Conservation (phyloP, 1,140 invertebrate genomes). For the Tetraneura akinire region DNA sequence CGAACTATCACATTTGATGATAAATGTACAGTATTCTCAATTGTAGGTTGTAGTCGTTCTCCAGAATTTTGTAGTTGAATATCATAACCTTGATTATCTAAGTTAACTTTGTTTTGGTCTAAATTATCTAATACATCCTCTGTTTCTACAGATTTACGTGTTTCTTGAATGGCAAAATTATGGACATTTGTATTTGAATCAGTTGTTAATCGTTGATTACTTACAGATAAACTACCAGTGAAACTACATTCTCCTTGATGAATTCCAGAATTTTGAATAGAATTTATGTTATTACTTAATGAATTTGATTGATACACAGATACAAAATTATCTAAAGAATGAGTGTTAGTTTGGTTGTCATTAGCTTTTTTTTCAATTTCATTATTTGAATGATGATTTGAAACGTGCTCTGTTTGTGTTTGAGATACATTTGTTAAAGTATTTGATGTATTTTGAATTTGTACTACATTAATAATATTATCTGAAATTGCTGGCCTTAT, state of each 20-base stretch:
- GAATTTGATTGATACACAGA: constrained; percentile 20
- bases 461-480: constrained; percentile 66
- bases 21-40: constrained; percentile 10
- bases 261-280: neutral
- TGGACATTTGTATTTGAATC: constrained; percentile 8
- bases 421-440: constrained; percentile 36
- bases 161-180: neutral
- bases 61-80: neutral
- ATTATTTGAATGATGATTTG: constrained; percentile 20
- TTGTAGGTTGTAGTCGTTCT: neutral
- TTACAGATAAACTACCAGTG: constrained; percentile 6
- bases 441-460: constrained; percentile 58
- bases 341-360: constrained; percentile 37
- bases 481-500: constrained; percentile 62
- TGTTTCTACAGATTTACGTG: neutral
- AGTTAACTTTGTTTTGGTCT: constrained; percentile 1
- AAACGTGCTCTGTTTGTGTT: constrained; percentile 32
- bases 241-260: constrained; percentile 42
- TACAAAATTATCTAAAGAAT: constrained; percentile 33
- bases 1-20: constrained; percentile 24
- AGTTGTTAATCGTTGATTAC: constrained; percentile 11
- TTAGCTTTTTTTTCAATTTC: constrained; percentile 39
- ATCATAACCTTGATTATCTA: constrained; percentile 18
- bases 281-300: constrained; percentile 8
- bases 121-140: neutral